Evolutionary conservation across 1,140 invertebrate species (phyloP), one percentile per base, ranked within the genome.

Genomic region (Doryteuthis pealeii): DNA sequence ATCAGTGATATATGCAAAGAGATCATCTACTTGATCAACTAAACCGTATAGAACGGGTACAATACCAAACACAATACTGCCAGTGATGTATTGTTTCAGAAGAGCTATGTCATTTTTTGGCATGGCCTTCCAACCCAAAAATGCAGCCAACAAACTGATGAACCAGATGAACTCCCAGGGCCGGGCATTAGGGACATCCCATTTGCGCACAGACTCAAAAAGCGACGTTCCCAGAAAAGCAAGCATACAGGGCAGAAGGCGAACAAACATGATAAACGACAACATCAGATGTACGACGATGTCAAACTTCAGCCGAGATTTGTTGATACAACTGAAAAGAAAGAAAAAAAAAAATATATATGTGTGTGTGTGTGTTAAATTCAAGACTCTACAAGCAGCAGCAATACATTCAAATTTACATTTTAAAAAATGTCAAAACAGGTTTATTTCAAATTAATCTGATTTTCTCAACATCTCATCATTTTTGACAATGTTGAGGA

Each of bases 161-260:
- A 94, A 92, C 96, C 96, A 99, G 78, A 95, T 91, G 85, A 96
- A 98, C 89, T 99, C 96, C 96, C 96, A 99, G 1, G 81, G 77
- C 31, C 80, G 76, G 18, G 82, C 81, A 40, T 79, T 79, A 35
- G 82, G 82, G 14, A 84, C 62, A 73, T 81, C 81, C 80, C 80
- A 81, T 8, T 79, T 77, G 1, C 78, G 74, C 4, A 84, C 75
- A 31, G 73, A 74, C 12, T 79, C 54, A 35, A 73, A 73, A 4
- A 80, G 40, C 62, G 80, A 78, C 18, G 82, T 73, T n/a, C 81
- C 81, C 18, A 82, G 58, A 8, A 79, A 73, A 18, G 81, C 75
- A 62, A 80, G 73, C 6, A 84, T 58, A 14, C 78, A 79, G 31
- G 82, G 82, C 49, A 82, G 72, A 18, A 82, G 77, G 22, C 82